Percentiles rank a stretch among this genome's conserved stretches.
These are phyloP conservation scores for Conomelus anceps DNA, from an alignment of 2,888 invertebrate genomes.

Conservation along the genomic window DNA sequence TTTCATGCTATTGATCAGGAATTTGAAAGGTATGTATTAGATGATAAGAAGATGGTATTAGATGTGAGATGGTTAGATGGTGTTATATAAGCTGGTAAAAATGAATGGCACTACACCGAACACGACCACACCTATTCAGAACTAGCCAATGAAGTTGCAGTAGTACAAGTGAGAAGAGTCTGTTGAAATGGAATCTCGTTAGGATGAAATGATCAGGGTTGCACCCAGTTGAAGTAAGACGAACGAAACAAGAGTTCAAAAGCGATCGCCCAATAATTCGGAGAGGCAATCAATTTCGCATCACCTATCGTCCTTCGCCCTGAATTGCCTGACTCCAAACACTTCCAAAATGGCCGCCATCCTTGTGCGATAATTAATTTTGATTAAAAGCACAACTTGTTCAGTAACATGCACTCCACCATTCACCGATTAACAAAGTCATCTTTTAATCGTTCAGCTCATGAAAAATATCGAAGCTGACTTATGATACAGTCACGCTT, in stretches of 20 bases:
- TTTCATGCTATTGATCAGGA: background rate
- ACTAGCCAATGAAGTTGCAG: background rate
- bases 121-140: background rate
- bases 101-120: background rate
- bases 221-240: background rate
- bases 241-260: background rate
- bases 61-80: too few species aligned
- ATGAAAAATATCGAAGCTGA: background rate
- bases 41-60: too few species aligned
- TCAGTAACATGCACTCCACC: background rate
- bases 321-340: background rate
- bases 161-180: background rate
- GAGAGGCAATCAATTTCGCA: background rate
- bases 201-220: background rate
- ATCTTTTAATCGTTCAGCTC: conserved; percentile 4
- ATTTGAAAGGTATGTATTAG: background rate
- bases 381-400: background rate
- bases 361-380: background rate
- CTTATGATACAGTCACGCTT: background rate
- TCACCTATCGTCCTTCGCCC: background rate
- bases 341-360: background rate
- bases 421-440: conserved; percentile 5
- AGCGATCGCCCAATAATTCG: background rate
- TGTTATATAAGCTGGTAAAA: background rate
- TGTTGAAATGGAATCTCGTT: background rate